Conservation (phyloP, 2,888 invertebrate genomes). For the Unio pictorum region DNA sequence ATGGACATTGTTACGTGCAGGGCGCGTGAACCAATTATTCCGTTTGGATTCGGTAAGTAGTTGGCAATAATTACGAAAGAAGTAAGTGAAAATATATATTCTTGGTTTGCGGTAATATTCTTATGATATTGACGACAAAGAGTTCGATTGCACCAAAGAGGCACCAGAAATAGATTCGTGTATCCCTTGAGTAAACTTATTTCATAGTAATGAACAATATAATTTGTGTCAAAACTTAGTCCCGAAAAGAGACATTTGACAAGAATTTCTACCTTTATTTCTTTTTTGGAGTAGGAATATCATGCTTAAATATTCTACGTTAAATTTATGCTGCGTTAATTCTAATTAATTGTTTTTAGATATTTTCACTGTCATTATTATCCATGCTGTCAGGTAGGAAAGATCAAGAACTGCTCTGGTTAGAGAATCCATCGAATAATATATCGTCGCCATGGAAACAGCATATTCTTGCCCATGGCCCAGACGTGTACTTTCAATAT, state of each 20-base stretch:
- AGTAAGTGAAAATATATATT: background rate
- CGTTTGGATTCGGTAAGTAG: slow-evolving; percentile 20
- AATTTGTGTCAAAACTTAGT: too few species aligned
- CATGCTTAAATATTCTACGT: too few species aligned
- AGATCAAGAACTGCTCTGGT: slow-evolving; percentile 52
- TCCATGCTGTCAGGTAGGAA: slow-evolving; percentile 22
- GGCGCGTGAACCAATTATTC: slow-evolving; percentile 39
- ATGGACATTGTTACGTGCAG: slow-evolving; percentile 50
- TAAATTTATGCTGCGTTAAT: too few species aligned
- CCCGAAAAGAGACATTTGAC: too few species aligned
- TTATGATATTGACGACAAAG: too few species aligned
- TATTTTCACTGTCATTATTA: background rate
- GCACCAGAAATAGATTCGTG: too few species aligned
- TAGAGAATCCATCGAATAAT: slow-evolving; percentile 44
- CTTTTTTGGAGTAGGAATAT: too few species aligned
- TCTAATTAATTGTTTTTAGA: background rate
- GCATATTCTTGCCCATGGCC: slow-evolving; percentile 45
- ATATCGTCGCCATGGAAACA: slow-evolving; percentile 40
- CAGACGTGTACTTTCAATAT: slow-evolving; percentile 45
- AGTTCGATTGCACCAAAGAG: too few species aligned
- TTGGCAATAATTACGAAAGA: background rate
- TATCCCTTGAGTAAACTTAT: too few species aligned
- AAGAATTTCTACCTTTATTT: too few species aligned
- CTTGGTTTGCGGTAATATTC: too few species aligned
- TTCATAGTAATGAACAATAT: too few species aligned